Evolutionary conservation across 1,140 invertebrate species (phyloP), one percentile per base, ranked within the genome.

Genomic region (Cydia splendana): DNA sequence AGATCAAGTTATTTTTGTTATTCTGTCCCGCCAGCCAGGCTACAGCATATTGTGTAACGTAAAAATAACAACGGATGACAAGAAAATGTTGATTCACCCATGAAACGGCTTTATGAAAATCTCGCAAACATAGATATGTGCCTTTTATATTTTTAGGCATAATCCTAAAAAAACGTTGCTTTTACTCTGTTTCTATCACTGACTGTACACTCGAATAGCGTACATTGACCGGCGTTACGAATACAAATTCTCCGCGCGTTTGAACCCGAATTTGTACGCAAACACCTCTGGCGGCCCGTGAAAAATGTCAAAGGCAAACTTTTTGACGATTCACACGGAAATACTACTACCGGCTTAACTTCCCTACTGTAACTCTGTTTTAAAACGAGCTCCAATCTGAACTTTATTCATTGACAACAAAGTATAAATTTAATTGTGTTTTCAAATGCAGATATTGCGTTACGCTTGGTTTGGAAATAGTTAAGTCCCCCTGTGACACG

Each of bases 301-400:
- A 38, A 69, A 69, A 69, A 69, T 38, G 65, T 30, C 30, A 69
- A 69, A 69, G 65, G 65, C 30, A 15, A 69, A 12, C 24, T 34
- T 65, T 69, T 28, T 69, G 65, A 69, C 65, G 65, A 69, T 28
- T 69, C 30, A 30, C 30, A 53, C 51, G 0, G 51, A 53, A 53
- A 53, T 53, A 53, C 15, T 53, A 53, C 51, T 53, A 53, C 4
- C 51, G 4, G 15, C 7, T 38, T 38, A 1, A 7, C 38, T 42
- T 10, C 34, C 0, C 7, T 42, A 2, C 13, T 48, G 2, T 51
- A 51, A 51, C 15, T 51, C 48, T 4, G 3, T 51, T 51, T 15
- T 2, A 51, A 15, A 51, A 51, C 48, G 4, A 51, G 13, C 15
- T 51, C 48, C 15, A 15, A 51, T 15, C 12, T 51, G 2, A 15